A percentile compares a stretch with the other conserved stretches of the same genome.
phyloP scores from a whole-genome alignment of 2,888 invertebrate genomes.

The Ctena decussata region DNA sequence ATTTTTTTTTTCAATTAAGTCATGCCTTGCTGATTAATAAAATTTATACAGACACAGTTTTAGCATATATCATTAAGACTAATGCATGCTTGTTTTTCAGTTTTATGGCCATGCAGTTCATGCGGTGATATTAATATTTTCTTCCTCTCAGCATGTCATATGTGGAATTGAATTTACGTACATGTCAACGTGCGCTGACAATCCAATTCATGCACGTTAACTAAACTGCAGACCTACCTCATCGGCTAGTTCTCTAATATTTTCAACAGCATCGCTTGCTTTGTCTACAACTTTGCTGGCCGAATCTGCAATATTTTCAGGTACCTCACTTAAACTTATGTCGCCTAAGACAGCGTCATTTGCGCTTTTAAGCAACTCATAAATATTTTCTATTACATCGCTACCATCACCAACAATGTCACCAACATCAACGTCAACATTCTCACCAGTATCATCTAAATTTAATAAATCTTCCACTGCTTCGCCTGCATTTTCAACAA shows the following conservation, averaged over 20 bases:
- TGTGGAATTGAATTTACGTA: too few species aligned
- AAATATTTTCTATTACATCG: slow-evolving; percentile 6
- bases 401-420: slow-evolving; percentile 14
- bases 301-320: slow-evolving; percentile 2
- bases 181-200: not conserved
- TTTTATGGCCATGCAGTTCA: too few species aligned
- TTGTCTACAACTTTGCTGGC: not conserved
- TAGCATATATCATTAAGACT: too few species aligned
- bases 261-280: slow-evolving; percentile 3
- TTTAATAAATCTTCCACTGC: not conserved
- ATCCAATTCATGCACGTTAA: not conserved
- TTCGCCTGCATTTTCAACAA: slow-evolving; percentile 7
- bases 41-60: too few species aligned
- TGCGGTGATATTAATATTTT: too few species aligned
- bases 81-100: too few species aligned
- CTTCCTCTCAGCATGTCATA: too few species aligned
- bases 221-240: not conserved
- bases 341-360: not conserved
- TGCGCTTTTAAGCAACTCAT: slow-evolving; percentile 4
- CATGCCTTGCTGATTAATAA: too few species aligned
- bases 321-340: not conserved
- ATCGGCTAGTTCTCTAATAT: not conserved
- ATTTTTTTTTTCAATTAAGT: too few species aligned
- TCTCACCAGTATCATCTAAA: not conserved
- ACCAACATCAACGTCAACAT: not conserved